phyloP scores from a whole-genome alignment of 2,888 invertebrate genomes.

The Yponomeuta cagnagella region DNA sequence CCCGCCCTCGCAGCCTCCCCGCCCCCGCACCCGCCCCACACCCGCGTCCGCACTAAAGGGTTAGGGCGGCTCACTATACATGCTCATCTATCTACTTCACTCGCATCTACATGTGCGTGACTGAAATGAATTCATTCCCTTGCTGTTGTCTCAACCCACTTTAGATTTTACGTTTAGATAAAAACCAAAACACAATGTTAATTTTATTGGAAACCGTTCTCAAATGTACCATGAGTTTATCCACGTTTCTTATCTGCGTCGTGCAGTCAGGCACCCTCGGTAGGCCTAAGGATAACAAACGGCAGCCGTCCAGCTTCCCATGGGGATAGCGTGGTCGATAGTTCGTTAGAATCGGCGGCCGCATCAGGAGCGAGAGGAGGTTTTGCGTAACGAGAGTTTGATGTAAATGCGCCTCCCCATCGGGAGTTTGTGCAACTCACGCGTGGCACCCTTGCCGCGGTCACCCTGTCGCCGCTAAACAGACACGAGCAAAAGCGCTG shows the following conservation, averaged over 20 bases:
- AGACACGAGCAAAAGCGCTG: neutral
- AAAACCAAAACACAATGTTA: neutral
- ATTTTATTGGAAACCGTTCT: neutral
- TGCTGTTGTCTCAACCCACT: neutral
- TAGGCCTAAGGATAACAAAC: slow-evolving; percentile 12
- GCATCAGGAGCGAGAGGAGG: slow-evolving; percentile 26
- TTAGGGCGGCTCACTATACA: slow-evolving; percentile 43
- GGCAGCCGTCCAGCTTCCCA: slow-evolving; percentile 7
- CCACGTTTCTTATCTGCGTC: neutral
- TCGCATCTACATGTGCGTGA: neutral
- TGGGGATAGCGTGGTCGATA: slow-evolving; percentile 31
- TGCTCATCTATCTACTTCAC: neutral
- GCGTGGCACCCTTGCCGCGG: slow-evolving; percentile 23
- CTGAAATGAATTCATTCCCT: neutral
- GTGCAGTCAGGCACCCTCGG: slow-evolving; percentile 4
- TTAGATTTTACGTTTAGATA: neutral
- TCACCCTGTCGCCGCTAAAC: slow-evolving; percentile 18
- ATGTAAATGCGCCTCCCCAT: slow-evolving; percentile 50
- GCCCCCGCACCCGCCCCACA: slow-evolving; percentile 45
- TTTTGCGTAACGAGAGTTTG: slow-evolving; percentile 54
- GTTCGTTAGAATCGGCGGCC: slow-evolving; percentile 18
- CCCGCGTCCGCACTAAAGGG: slow-evolving; percentile 61
- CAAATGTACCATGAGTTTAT: neutral
- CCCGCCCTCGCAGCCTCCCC: slow-evolving; percentile 56
- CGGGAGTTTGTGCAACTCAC: slow-evolving; percentile 35